Percentiles rank a stretch among this genome's conserved stretches.
Evolutionary conservation across 2,113 vertebrate species (phyloP).

Genomic region (Antigone vipio): DNA sequence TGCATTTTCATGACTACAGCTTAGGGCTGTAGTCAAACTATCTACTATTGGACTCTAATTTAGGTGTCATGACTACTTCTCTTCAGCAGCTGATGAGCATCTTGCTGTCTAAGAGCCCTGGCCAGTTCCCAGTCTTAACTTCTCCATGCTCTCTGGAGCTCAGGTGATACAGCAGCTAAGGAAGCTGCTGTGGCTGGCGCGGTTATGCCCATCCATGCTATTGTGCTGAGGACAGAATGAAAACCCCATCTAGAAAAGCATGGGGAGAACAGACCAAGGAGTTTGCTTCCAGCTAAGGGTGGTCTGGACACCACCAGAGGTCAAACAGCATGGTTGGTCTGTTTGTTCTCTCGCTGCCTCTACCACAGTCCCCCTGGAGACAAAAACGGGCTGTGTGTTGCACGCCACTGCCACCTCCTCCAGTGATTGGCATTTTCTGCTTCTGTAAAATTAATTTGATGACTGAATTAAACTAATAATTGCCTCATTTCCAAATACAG

Average conservation of each 20-base stretch:
- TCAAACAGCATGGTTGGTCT: accelerated
- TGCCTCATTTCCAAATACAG: conserved; percentile 21
- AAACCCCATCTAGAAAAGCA: neutral
- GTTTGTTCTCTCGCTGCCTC: neutral
- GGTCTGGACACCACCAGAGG: neutral
- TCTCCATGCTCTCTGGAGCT: neutral
- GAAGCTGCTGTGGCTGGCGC: neutral
- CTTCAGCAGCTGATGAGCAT: neutral
- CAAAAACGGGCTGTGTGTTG: neutral
- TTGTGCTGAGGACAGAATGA: neutral
- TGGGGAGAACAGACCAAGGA: neutral
- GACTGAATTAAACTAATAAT: conserved; percentile 49
- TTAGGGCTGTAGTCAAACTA: conserved; percentile 4
- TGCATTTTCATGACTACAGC: neutral
- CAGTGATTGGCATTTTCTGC: neutral
- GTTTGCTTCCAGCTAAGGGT: neutral
- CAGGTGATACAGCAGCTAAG: accelerated
- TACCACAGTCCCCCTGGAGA: neutral
- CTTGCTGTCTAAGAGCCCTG: neutral
- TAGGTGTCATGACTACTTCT: neutral
- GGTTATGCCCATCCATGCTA: accelerated
- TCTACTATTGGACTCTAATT: neutral
- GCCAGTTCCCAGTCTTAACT: neutral
- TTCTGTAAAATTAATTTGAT: conserved; percentile 34
- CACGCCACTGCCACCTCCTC: neutral